Percentiles rank a stretch among this genome's conserved stretches.
These are phyloP conservation scores for Himalopsyche phryganea DNA, from an alignment of 1,140 invertebrate species.

Conservation along the genomic window DNA sequence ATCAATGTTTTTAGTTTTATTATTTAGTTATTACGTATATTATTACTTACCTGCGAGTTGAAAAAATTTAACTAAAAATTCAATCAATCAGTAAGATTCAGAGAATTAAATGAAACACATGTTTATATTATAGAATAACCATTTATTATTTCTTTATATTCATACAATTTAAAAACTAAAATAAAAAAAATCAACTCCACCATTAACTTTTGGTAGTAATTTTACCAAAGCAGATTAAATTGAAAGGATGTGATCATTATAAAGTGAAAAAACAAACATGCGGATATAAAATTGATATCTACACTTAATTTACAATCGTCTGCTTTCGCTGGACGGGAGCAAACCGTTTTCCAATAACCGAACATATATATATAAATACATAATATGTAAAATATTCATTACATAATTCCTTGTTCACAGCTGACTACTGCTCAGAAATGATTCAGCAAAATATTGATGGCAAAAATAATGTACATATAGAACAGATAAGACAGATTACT, in stretches of 20 bases:
- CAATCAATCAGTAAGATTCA: no score
- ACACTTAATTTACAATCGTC: constrained; percentile 21
- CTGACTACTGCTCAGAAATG: no score
- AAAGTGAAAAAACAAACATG: constrained; percentile 2
- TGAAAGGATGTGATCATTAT: not conserved
- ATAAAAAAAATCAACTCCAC: constrained; percentile 14
- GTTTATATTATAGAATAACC: constrained; percentile 24
- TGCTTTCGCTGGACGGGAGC: not conserved
- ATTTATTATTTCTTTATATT: constrained; percentile 26
- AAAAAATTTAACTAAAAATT: no score
- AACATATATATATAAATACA: constrained; percentile 20
- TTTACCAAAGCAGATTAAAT: constrained; percentile 15
- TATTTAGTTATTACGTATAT: no score
- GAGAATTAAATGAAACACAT: constrained; percentile 6
- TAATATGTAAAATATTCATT: constrained; percentile 1
- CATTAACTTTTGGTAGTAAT: constrained; percentile 12
- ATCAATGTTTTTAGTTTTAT: no score
- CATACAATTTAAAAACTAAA: constrained; percentile 28
- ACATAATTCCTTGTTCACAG: no score
- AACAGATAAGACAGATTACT: not conserved
- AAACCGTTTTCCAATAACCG: constrained; percentile 10
- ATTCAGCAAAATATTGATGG: no score
- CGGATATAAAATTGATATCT: constrained; percentile 20
- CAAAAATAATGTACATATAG: constrained; percentile 6
- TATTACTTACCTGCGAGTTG: no score